Evolutionary conservation across 2,888 invertebrate genomes (phyloP).

Genomic region (Acleris laterana): DNA sequence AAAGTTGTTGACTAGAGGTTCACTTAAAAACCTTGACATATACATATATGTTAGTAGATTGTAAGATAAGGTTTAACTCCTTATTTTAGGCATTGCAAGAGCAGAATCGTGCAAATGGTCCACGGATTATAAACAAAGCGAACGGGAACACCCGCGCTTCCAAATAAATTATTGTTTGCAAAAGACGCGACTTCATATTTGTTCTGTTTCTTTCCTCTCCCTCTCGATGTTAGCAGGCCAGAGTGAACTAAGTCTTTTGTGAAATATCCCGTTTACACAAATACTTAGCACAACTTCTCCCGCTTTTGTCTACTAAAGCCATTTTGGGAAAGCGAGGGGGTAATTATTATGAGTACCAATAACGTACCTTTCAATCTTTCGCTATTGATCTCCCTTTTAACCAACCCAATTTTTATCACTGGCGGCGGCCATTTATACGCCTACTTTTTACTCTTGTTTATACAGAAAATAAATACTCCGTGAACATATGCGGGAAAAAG

Average conservation of each 20-base stretch:
- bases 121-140: slow-evolving; percentile 63
- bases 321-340: slow-evolving; percentile 37
- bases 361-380: no score
- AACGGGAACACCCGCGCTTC: slow-evolving; percentile 47
- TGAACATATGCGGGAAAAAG: no score
- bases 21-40: no score
- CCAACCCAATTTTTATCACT: no score
- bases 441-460: no score
- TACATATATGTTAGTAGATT: no score
- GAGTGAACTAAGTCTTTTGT: slow-evolving; percentile 53
- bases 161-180: slow-evolving; percentile 65
- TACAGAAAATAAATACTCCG: no score
- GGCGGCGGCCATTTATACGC: no score
- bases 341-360: background rate
- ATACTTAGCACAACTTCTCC: slow-evolving; percentile 43
- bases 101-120: slow-evolving; percentile 44
- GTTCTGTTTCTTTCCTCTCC: slow-evolving; percentile 54
- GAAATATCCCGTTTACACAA: slow-evolving; percentile 49
- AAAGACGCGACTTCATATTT: slow-evolving; percentile 62
- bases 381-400: no score
- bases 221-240: slow-evolving; percentile 50
- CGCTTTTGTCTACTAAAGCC: slow-evolving; percentile 44
- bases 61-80: no score
- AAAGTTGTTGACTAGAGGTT: no score
- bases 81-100: no score